A percentile compares a stretch with the other conserved stretches of the same genome.
Evolutionary conservation across 2,888 invertebrate genomes (phyloP).

Genomic region (Gymnosoma rotundatum): DNA sequence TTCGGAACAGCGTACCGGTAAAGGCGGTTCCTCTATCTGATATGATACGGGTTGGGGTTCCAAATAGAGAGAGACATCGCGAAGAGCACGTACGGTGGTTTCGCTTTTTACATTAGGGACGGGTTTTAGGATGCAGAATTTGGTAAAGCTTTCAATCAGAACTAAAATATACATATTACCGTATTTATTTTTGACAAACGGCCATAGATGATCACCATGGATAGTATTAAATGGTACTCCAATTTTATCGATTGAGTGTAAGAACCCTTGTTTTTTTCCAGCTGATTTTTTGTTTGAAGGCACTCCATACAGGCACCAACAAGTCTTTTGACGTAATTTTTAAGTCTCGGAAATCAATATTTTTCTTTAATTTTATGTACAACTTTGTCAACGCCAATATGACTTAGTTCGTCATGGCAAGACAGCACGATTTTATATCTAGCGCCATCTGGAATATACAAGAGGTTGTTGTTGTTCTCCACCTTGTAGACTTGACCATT

Average conservation of each 20-base stretch:
- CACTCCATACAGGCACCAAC: not conserved
- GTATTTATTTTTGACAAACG: not conserved
- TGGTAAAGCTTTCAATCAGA: not conserved
- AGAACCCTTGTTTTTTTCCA: no score
- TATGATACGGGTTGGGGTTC: not conserved
- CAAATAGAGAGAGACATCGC: no score
- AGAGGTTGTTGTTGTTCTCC: constrained; percentile 5
- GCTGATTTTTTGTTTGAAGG: not conserved
- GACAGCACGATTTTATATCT: constrained; percentile 64
- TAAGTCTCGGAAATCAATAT: constrained; percentile 76
- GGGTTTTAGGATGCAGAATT: constrained; percentile 8
- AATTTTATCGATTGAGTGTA: not conserved
- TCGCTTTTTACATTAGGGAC: no score
- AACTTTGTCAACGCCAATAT: not conserved
- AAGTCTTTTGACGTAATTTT: constrained; percentile 73
- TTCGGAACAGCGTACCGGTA: no score
- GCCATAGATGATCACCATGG: not conserved
- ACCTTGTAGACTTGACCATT: not conserved
- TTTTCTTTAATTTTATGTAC: constrained; percentile 54
- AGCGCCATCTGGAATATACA: constrained; percentile 67
- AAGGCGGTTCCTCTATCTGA: no score
- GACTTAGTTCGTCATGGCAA: not conserved
- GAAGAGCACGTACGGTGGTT: no score
- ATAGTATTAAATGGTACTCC: not conserved
- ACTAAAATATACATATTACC: not conserved